These are phyloP conservation scores for Erinaceus europaeus DNA, from an alignment of 2,113 vertebrate genomes.

Conservation along the genomic window DNA sequence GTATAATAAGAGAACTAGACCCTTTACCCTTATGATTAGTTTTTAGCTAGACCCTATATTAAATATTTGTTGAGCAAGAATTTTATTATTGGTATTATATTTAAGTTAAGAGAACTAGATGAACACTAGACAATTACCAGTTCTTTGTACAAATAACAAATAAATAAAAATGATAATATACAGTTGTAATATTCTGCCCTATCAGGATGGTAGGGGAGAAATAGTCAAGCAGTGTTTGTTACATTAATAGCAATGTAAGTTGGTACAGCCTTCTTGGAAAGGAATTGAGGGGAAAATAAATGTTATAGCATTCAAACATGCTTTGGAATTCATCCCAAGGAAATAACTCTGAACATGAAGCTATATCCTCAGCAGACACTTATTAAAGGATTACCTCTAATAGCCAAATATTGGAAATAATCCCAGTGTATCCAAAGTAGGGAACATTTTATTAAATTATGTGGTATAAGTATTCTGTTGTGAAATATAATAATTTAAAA, in stretches of 20 bases:
- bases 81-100: background rate
- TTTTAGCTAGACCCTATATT: background rate
- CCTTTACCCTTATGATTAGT: background rate
- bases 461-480: background rate
- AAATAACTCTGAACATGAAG: conserved; percentile 12
- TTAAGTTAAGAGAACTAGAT: background rate
- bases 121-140: background rate
- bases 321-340: conserved; percentile 12
- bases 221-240: background rate
- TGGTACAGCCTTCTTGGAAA: too few species aligned
- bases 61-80: background rate
- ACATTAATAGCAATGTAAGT: background rate
- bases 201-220: background rate
- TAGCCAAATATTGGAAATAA: background rate
- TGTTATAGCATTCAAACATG: background rate
- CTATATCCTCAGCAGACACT: background rate
- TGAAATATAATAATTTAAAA: background rate
- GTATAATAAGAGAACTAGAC: background rate
- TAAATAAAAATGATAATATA: background rate
- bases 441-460: conserved; percentile 38
- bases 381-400: conserved; percentile 13
- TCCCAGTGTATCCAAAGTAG: background rate
- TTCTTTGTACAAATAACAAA: background rate
- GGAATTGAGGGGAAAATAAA: background rate
- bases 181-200: background rate